Evolutionary conservation across 2,888 invertebrate genomes (phyloP).

Genomic region (Lacanobia oleracea): DNA sequence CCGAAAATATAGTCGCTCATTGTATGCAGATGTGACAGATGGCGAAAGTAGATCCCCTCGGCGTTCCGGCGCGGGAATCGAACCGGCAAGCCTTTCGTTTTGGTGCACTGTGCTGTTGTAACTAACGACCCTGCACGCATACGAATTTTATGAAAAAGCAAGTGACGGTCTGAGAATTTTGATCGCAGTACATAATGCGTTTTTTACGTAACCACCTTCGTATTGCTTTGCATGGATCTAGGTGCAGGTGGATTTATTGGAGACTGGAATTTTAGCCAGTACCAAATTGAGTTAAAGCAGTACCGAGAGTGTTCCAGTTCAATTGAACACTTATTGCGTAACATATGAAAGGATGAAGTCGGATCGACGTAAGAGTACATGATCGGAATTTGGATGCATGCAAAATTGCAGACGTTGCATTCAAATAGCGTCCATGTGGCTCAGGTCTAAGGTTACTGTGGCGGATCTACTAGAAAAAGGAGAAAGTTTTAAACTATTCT

Average conservation of each 20-base stretch:
- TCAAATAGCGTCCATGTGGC: not conserved
- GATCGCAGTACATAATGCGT: constrained; percentile 5
- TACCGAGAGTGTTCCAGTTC: constrained; percentile 42
- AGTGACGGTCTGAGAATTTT: constrained; percentile 44
- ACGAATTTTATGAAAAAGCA: constrained; percentile 39
- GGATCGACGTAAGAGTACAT: not conserved
- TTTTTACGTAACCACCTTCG: constrained; percentile 20
- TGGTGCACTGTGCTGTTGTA: constrained; percentile 65
- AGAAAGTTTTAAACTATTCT: too few species aligned
- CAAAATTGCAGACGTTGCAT: not conserved
- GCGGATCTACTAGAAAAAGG: not conserved
- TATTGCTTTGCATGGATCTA: constrained; percentile 7
- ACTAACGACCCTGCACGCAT: constrained; percentile 67
- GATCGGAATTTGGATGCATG: constrained; percentile 21
- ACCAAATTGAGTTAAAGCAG: constrained; percentile 1
- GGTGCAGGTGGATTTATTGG: constrained; percentile 15
- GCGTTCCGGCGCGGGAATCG: constrained; percentile 80
- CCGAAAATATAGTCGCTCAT: constrained; percentile 71
- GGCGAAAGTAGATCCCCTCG: constrained; percentile 84
- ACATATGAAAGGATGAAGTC: constrained; percentile 19
- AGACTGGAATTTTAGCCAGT: constrained; percentile 15
- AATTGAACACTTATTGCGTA: constrained; percentile 10
- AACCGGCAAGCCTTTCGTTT: constrained; percentile 83
- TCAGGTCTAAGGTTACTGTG: not conserved
- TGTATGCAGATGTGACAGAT: constrained; percentile 87